Evolutionary conservation across 2,113 vertebrate genomes (phyloP).

Genomic region (Xiphorhynchus elegans): DNA sequence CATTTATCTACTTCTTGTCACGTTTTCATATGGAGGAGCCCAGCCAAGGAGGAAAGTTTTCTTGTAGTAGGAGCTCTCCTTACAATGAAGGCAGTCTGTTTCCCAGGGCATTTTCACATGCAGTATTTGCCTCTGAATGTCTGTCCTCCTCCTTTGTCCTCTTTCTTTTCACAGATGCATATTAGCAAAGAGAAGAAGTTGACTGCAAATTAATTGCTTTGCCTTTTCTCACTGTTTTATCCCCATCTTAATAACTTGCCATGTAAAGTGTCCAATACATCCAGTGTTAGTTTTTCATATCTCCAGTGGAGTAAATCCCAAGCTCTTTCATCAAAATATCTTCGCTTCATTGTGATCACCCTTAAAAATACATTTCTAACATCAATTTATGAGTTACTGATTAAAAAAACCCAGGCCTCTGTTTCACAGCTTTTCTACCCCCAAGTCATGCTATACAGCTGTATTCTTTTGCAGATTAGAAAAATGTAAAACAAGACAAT

Average conservation of each 20-base stretch:
- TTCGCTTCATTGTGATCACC: background rate
- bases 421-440: background rate
- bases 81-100: background rate
- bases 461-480: background rate
- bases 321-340: background rate
- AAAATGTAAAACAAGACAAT: background rate
- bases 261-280: rapidly evolving
- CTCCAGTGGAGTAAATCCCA: background rate
- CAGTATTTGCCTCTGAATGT: background rate
- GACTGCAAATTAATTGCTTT: conserved; percentile 26
- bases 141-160: background rate
- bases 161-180: background rate
- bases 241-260: background rate
- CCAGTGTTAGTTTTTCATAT: rapidly evolving
- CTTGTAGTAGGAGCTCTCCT: background rate
- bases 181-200: background rate
- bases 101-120: background rate
- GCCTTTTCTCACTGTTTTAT: conserved; percentile 3
- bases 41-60: background rate
- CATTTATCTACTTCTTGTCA: background rate
- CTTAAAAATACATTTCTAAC: background rate
- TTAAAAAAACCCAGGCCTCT: background rate
- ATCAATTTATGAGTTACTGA: background rate
- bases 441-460: background rate
- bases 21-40: background rate